phyloP scores from a whole-genome alignment of 1,140 invertebrate species.

The Drosophila micromelanica region DNA sequence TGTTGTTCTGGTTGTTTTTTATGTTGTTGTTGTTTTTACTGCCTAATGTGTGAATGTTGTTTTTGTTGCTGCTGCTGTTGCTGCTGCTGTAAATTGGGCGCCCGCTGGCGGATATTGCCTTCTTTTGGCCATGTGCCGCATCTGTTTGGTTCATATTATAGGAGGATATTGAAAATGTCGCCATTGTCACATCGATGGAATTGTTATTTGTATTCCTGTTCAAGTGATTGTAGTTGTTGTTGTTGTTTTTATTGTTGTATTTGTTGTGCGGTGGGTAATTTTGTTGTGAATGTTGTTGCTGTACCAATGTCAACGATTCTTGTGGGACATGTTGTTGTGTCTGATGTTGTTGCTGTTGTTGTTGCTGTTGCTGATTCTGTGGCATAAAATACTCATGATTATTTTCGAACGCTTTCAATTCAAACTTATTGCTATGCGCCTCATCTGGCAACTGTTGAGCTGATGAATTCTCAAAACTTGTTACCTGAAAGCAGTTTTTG shows the following conservation, averaged over 20 bases:
- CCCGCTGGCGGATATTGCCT: conserved; percentile 9
- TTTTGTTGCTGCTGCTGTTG: conserved; percentile 38
- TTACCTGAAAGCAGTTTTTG: conserved; percentile 53
- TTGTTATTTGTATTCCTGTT: conserved; percentile 39
- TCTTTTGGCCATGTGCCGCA: conserved; percentile 29
- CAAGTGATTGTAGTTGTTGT: conserved; percentile 44
- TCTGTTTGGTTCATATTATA: conserved; percentile 53
- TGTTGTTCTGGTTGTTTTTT: conserved; percentile 40
- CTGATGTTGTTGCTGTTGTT: conserved; percentile 40
- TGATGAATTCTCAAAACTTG: neutral
- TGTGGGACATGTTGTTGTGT: conserved; percentile 23
- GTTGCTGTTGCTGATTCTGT: conserved; percentile 44
- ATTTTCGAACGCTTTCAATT: conserved; percentile 3
- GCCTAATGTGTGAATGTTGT: conserved; percentile 52
- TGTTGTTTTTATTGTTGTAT: conserved; percentile 40
- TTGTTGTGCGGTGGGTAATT: conserved; percentile 47
- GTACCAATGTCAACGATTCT: conserved; percentile 20
- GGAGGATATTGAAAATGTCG: conserved; percentile 51
- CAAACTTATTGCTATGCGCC: neutral
- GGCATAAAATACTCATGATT: conserved; percentile 33
- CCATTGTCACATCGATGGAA: conserved; percentile 50
- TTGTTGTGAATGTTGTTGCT: conserved; percentile 52
- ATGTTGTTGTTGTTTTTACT: conserved; percentile 52
- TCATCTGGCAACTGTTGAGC: too few relatives aligned
- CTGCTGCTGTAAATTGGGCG: conserved; percentile 1